Evolutionary conservation across 1,140 invertebrate genomes (phyloP).

Genomic region (Ceratitis capitata): DNA sequence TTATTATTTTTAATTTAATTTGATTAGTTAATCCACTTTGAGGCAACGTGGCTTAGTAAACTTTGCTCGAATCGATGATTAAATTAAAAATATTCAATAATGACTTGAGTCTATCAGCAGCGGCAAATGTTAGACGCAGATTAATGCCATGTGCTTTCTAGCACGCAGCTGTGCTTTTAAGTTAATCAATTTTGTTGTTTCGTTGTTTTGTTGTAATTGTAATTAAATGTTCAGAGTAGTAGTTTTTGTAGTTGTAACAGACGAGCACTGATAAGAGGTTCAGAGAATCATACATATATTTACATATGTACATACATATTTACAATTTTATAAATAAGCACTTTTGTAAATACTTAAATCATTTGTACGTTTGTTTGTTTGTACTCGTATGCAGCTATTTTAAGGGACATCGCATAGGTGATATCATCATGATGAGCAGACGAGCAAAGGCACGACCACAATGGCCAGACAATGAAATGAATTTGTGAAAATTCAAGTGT

Average conservation of each 20-base stretch:
- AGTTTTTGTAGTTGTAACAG: too few species aligned
- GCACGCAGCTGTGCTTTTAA: not conserved
- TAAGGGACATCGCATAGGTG: not conserved
- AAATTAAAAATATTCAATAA: too few species aligned
- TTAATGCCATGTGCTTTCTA: not conserved
- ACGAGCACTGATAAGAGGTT: not conserved
- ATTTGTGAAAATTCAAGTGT: slow-evolving; percentile 8
- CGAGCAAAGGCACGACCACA: too few species aligned
- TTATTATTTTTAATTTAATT: not conserved
- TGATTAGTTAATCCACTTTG: slow-evolving; percentile 3
- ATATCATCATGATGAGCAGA: not conserved
- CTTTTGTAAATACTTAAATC: too few species aligned
- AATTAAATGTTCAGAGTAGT: not conserved
- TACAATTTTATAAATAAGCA: not conserved
- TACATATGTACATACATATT: not conserved
- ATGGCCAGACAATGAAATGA: not conserved
- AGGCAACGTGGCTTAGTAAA: not conserved
- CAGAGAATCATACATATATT: not conserved
- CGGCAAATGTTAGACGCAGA: too few species aligned
- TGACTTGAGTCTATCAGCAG: not conserved
- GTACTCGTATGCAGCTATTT: not conserved
- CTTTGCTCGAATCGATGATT: not conserved
- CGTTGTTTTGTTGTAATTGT: slow-evolving; percentile 1
- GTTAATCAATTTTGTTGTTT: not conserved
- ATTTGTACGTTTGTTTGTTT: too few species aligned